Base-by-base conservation (phyloP, 2,888 invertebrate genomes). In the Lochmaea crataegi region DNA sequence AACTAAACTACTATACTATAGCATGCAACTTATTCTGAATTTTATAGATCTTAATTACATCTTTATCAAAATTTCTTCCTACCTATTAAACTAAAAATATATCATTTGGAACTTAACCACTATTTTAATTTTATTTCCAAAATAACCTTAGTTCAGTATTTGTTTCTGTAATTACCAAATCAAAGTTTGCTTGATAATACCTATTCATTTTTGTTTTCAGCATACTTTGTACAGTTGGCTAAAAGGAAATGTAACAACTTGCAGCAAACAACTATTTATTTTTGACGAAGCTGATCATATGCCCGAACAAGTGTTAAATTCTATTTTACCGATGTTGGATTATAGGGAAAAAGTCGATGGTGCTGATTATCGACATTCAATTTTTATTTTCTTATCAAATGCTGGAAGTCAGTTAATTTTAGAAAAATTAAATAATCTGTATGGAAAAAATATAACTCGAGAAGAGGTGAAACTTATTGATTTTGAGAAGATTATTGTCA, bases 251-350 rank as follows among this genome's bases (percentile, higher is more conserved):
- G 91, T 96, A 0, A 87, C 87, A n/a, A 83, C 83, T 1, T 99
- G 99, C 88, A 89, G 90, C 0, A 89, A 89, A 51, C 93, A 96
- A 0, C 83, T 99, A 67, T 98, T 99, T 84, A 93, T 99, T 78
- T 98, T 99, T 88, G 99, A 99, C 88, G 99, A 99, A 88, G 94
- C 98, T 11, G 96, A 98, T 86, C 95, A 96, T 86, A 96, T 97
- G 91, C 94, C 96, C 2, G 87, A 90, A 2, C 92, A 92, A 1
- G 87, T 98, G 6, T 88, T 99, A 71, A 95, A 98, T 86, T 90
- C 91, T 0, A 89, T 99, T 6, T 94, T 95, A 82, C 96, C 98
- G 0, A 93, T 95, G 86, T 87, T 98, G 12, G 98, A 99, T 86
- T 94, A 95, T 84, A 91, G 95, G 83, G 89, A 91, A 72, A 85